Percentiles rank a stretch among this genome's conserved stretches.
phyloP scores from a whole-genome alignment of 2,113 vertebrate species.

The Sphaerodactylus townsendi region DNA sequence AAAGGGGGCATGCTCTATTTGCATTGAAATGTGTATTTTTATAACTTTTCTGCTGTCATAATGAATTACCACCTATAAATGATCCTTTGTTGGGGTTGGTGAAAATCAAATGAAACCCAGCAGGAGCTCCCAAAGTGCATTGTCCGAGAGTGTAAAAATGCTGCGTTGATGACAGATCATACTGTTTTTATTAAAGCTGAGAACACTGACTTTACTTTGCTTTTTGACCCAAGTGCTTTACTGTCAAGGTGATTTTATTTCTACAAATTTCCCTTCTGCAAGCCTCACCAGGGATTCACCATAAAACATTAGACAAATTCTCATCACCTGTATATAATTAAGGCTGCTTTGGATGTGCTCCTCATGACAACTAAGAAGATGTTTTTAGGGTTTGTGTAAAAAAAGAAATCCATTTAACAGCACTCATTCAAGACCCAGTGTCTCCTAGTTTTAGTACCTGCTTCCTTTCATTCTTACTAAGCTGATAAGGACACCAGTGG shows the following conservation, averaged over 20 bases:
- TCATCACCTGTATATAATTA: slow-evolving; percentile 91
- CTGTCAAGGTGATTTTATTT: slow-evolving; percentile 91
- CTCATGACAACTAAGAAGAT: slow-evolving; percentile 60
- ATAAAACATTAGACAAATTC: slow-evolving; percentile 85
- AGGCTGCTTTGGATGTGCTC: slow-evolving; percentile 71
- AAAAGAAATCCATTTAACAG: slow-evolving; percentile 69
- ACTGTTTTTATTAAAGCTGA: slow-evolving; percentile 92
- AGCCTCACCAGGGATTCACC: slow-evolving; percentile 79
- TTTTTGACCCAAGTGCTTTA: slow-evolving; percentile 87
- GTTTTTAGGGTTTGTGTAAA: slow-evolving; percentile 69
- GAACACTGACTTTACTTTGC: slow-evolving; percentile 86
- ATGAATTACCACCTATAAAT: slow-evolving; percentile 84
- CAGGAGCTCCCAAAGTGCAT: slow-evolving; percentile 84
- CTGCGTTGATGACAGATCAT: slow-evolving; percentile 87
- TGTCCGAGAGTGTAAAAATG: slow-evolving; percentile 83
- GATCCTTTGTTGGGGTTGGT: slow-evolving; percentile 81
- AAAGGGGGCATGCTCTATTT: slow-evolving; percentile 69
- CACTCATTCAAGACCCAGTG: slow-evolving; percentile 56
- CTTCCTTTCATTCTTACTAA: slow-evolving; percentile 63
- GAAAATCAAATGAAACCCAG: slow-evolving; percentile 89
- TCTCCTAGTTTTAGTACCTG: slow-evolving; percentile 64
- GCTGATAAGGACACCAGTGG: slow-evolving; percentile 51
- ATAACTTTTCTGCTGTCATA: slow-evolving; percentile 81
- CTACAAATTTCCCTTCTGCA: slow-evolving; percentile 89
- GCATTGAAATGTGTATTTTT: slow-evolving; percentile 77